A percentile compares a stretch with the other conserved stretches of the same genome.
Evolutionary conservation across 2,888 invertebrate genomes (phyloP).

Genomic region (Callinectes sapidus): DNA sequence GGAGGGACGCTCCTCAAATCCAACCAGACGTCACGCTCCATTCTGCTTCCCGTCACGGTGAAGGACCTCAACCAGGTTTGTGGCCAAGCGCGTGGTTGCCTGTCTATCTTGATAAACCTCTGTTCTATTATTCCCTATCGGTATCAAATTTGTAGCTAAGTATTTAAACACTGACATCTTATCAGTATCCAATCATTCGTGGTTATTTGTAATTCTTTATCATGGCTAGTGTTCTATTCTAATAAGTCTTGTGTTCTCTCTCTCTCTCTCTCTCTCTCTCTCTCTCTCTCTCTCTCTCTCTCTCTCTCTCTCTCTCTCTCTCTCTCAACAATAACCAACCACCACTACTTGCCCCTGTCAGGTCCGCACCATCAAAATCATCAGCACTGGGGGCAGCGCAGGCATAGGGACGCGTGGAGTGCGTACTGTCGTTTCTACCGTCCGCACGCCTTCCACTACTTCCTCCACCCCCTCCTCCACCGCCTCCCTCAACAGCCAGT

Average conservation of each 20-base stretch:
- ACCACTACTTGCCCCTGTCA: not conserved
- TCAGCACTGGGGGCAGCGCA: conserved; percentile 54
- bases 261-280: not conserved
- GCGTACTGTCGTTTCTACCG: conserved; percentile 58
- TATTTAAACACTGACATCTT: not conserved
- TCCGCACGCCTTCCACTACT: conserved; percentile 54
- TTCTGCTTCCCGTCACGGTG: conserved; percentile 61
- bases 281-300: no score
- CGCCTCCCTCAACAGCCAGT: conserved; percentile 46
- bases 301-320: no score
- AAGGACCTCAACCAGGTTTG: conserved; percentile 63
- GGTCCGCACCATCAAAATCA: conserved; percentile 65
- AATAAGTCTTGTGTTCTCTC: not conserved
- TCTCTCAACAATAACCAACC: not conserved
- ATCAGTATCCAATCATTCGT: not conserved
- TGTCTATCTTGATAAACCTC: no score
- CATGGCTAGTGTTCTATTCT: no score
- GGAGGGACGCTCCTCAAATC: conserved; percentile 52
- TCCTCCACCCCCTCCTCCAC: conserved; percentile 34
- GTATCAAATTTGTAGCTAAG: not conserved
- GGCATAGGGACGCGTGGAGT: conserved; percentile 51
- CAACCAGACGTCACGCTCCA: conserved; percentile 47
- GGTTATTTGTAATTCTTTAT: not conserved
- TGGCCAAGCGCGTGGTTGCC: not conserved
- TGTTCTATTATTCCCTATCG: no score